Conservation (phyloP, 1,140 invertebrate genomes). For the Drosophila tani region DNA sequence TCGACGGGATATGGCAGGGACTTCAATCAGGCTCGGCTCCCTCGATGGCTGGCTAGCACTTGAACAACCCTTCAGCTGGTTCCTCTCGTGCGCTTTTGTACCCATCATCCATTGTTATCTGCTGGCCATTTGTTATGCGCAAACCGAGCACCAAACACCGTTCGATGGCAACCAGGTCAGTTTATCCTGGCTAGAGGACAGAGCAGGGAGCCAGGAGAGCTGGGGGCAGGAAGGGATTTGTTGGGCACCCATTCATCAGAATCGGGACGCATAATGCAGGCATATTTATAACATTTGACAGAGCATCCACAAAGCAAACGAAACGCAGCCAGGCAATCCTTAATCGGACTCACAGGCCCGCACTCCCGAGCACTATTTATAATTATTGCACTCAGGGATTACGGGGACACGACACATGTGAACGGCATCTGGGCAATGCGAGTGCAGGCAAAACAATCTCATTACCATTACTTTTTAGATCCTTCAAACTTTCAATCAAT, state of each 20-base stretch:
- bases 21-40: conserved; percentile 46
- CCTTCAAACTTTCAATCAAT: conserved; percentile 79
- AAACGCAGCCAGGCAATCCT: conserved; percentile 32
- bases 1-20: conserved; percentile 28
- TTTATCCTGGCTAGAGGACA: conserved; percentile 14
- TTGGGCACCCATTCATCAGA: conserved; percentile 58
- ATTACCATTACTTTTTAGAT: conserved; percentile 77
- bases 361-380: conserved; percentile 51
- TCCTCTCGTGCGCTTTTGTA: conserved; percentile 28
- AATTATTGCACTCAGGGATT: conserved; percentile 48
- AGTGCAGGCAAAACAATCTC: conserved; percentile 66
- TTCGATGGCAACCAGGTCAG: conserved; percentile 44
- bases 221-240: conserved; percentile 7
- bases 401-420: conserved; percentile 16
- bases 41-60: conserved; percentile 24
- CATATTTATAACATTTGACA: conserved; percentile 66
- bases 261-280: conserved; percentile 52
- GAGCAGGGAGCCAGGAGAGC: neutral
- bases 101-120: conserved; percentile 59
- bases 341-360: conserved; percentile 33
- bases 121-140: conserved; percentile 65
- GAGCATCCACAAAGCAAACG: conserved; percentile 44
- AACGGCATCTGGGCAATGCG: conserved; percentile 29
- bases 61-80: conserved; percentile 36
- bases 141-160: conserved; percentile 25